These are phyloP conservation scores for Zelleria hepariella DNA, from an alignment of 2,888 invertebrate genomes.

Conservation along the genomic window DNA sequence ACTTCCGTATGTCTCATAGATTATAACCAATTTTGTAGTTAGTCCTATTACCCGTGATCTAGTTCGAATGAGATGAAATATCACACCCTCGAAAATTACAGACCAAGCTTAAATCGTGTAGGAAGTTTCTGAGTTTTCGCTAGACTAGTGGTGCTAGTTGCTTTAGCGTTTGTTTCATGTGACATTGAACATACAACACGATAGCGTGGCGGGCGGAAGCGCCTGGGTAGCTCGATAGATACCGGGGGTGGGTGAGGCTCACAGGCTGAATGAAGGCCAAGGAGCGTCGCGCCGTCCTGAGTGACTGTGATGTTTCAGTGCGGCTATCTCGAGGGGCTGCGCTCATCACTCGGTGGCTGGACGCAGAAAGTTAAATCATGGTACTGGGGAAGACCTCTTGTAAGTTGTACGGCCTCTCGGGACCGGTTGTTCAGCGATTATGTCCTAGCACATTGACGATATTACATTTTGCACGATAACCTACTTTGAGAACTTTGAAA, in stretches of 20 bases:
- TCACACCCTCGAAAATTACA: neutral
- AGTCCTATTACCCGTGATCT: neutral
- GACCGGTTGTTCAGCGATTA: conserved; percentile 55
- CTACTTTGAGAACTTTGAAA: conserved; percentile 26
- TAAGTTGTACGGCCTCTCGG: conserved; percentile 78
- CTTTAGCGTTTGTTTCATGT: conserved; percentile 3
- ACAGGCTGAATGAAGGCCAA: neutral
- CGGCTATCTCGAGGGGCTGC: conserved; percentile 94
- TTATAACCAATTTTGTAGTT: neutral
- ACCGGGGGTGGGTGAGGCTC: conserved; percentile 8
- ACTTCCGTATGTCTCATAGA: neutral
- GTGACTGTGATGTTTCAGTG: conserved; percentile 81
- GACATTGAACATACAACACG: neutral
- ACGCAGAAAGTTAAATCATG: conserved; percentile 97
- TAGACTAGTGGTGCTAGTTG: conserved; percentile 3
- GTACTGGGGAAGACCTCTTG: conserved; percentile 98
- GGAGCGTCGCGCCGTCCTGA: conserved; percentile 53
- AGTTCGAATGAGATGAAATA: neutral
- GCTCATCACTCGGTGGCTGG: conserved; percentile 95
- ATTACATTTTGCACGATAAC: conserved; percentile 63
- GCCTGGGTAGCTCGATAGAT: neutral
- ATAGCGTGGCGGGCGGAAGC: neutral
- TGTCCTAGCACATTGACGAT: conserved; percentile 67
- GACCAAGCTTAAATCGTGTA: neutral
- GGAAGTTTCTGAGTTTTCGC: neutral